Base-by-base conservation (phyloP, 1,140 invertebrate species). In the Drosophila sturtevanti region DNA sequence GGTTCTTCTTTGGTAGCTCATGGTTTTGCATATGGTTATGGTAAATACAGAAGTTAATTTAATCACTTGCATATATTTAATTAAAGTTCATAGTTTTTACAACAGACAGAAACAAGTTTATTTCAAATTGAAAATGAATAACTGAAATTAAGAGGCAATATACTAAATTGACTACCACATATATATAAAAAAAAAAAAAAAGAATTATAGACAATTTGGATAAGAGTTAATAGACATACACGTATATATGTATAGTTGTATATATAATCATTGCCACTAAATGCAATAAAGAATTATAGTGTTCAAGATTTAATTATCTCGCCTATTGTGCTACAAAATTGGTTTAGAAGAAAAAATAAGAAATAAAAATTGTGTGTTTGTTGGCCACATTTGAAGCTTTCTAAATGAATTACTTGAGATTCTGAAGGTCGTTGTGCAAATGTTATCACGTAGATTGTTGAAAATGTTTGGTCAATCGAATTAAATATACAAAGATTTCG, bases 401-500 rank as follows among this genome's bases (percentile, higher is more conserved):
- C 54, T 56, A 56, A 34, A 31, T 6, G 22, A 6, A 1, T 31
- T 31, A 31, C 27, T 31, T 31, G 27, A 31, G 27, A 34, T 3
- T 56, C 24, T 55, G 72, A 84, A 79, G 76, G 71, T 75, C 62
- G 56, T 37, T 7, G 31, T 16, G 44, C 60, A 38, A 81, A 87
- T 87, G 41, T 44, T 79, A 72, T 82, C 82, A 86, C 82, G 82
- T 86, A 75, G 18, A 34, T 12, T 87, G 75, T 79, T 56, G 82
- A 86, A 86, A 81, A 65, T 61, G 27, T 48, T 56, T 56, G 54
- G 54, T 7, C 27, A 34, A 24, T 27, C 21, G 54, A 56, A 56
- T 21, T 18, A 52, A 56, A 48, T 21, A 21, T 21, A 16, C 44
- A 21, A 61, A 70, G 68, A 86, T 86, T 86, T 86, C 71, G 72